Base-by-base conservation (phyloP, 53 echinoderm and acorn worm species). In the Holothuria scabra region DNA sequence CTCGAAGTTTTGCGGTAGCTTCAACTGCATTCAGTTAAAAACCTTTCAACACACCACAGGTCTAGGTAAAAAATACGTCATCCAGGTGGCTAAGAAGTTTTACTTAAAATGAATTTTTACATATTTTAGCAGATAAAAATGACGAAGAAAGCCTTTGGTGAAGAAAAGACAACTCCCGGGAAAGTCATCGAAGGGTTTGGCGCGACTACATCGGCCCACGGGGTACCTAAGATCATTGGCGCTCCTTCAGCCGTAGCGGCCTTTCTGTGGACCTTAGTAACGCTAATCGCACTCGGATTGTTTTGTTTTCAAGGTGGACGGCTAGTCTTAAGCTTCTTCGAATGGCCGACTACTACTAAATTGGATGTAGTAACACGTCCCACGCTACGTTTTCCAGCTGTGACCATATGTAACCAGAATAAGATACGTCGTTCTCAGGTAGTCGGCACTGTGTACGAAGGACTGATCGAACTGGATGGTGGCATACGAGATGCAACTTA, bases 321-420 rank as follows among this genome's bases (percentile, higher is more conserved):
- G 0, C 79, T 95, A 52, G 21, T 95, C 60, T 0, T 58, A 0
- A 57, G 83, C n/a, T 95, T 59, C 31, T 59, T 87, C 29, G 20
- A n/a, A 12, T 80, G 57, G 46, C 97, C 97, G 9, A 74, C 75
- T 35, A 88, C 84, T 13, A 94, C 92, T n/a, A 88, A 88, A 33
- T 86, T 94, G 16, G 85, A 94, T 32, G 62, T 94, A 32, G 78
- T 97, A 28, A 85, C 90, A 26, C 76, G 66, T 13, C 74, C 87
- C 21, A 56, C 92, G 19, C 41, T 94, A 10, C 55, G 46, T 18
- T 97, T 92, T 66, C 97, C 97, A 18, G 88, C 97, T n/a, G 92
- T 97, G 4, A 97, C 94, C 57, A 57, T 97, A 28, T 97, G 97
- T 46, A 97, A 97, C 74, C 92, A 91, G 89, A 97, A 97, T 76